Evolutionary conservation across 2,888 invertebrate species (phyloP), one percentile per base, ranked within the genome.

Genomic region (Hypomecis punctinalis): DNA sequence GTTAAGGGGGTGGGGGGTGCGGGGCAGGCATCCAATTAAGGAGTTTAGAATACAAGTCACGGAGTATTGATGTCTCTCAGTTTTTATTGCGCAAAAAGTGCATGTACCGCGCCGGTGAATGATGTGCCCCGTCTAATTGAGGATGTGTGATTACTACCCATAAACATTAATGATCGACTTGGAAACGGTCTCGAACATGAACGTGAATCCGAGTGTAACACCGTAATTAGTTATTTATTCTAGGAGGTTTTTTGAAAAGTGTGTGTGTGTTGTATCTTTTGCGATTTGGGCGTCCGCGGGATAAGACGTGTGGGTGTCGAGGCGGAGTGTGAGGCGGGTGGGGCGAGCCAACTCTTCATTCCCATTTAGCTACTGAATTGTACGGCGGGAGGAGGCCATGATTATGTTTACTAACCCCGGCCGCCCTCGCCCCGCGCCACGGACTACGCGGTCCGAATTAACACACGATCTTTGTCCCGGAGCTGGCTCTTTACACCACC

Each of bases 341-440:
- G 80, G 71, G 74, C 72, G 80, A 81, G 84, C 82, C 81, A 83
- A 87, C 88, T 89, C 89, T 90, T 90, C 89, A 89, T 89, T 90
- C 88, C 88, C 85, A 89, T 90, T 90, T 90, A 90, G 90, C 89
- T 87, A 90, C 88, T 89, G 89, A 88, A 90, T 88, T 89, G 90
- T 89, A 89, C 82, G 85, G 84, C 84, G 89, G 86, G 89, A 84
- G 89, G 89, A 86, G 87, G 86, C 87, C 86, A 87, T 86, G 89
- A 90, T 90, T 88, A 89, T 90, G 89, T 91, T 91, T 91, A 91
- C 90, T 85, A 88, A 87, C 86, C 88, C 85, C 85, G 82, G 79
- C 83, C 83, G 75, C 83, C 84, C 84, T 81, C 79, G 72, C 83
- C 84, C 84, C 82, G 52, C 80, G 79, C 78, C 81, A 85, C 85